A percentile compares a stretch with the other conserved stretches of the same genome.
Evolutionary conservation across 64 coral and sea anemone species (phyloP).

Genomic region (Dendrophyllia cribrosa): DNA sequence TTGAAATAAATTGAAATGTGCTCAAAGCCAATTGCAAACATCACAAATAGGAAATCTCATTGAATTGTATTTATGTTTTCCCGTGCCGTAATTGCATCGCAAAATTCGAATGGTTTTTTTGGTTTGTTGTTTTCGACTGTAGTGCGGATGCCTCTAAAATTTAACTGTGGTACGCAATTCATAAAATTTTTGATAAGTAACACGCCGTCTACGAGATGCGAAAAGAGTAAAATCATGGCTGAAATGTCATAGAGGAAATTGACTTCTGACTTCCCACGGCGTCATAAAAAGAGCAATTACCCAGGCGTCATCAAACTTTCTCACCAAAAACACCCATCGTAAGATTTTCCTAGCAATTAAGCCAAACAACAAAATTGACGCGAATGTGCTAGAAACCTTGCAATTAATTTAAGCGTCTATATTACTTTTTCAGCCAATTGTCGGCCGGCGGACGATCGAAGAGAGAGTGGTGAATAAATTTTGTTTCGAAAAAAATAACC

Average conservation of each 20-base stretch:
- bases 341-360: slow-evolving; percentile 4
- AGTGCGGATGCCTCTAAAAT: background rate
- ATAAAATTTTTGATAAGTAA: too few relatives aligned
- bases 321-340: background rate
- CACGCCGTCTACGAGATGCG: background rate
- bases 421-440: background rate
- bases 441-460: background rate
- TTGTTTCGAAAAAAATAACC: too few relatives aligned
- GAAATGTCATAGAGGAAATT: slow-evolving; percentile 27
- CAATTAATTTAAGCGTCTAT: slow-evolving; percentile 22
- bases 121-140: background rate
- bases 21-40: background rate
- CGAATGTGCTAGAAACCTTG: slow-evolving; percentile 9
- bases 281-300: slow-evolving; percentile 43
- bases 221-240: background rate
- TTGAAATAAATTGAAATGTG: background rate
- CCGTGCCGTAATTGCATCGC: background rate
- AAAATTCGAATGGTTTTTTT: background rate
- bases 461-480: background rate
- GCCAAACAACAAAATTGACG: slow-evolving; percentile 11
- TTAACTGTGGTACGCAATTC: background rate
- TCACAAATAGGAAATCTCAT: background rate
- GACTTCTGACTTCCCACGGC: slow-evolving; percentile 33
- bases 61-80: slow-evolving; percentile 21
- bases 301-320: slow-evolving; percentile 5